Conservation (phyloP, 92 coral and sea anemone species). For the Desmophyllum pertusum region DNA sequence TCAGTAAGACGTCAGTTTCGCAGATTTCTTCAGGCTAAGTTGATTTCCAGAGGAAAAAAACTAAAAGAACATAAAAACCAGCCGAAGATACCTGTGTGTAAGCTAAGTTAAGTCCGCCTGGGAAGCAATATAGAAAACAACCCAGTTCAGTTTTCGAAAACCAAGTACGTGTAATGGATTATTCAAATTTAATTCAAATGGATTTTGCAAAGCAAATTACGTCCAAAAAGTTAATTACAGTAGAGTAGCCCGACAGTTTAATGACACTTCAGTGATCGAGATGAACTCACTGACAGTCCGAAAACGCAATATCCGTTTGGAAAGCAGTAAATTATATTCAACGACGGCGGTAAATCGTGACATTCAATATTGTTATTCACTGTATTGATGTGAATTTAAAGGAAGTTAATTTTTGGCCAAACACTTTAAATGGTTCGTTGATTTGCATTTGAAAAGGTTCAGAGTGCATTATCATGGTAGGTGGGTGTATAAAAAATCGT, state of each 20-base stretch:
- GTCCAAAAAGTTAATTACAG: slow-evolving; percentile 1
- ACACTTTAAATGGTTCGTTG: not conserved
- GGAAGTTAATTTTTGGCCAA: not conserved
- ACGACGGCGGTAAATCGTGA: not conserved
- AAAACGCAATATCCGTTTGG: not conserved
- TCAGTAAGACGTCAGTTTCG: not conserved
- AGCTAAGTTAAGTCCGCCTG: not conserved
- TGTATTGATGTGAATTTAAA: not conserved
- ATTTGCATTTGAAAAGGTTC: slow-evolving; percentile 43
- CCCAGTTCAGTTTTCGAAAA: not conserved
- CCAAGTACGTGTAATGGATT: not conserved
- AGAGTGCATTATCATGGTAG: not conserved
- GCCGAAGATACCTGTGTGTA: not conserved
- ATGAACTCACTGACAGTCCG: not conserved
- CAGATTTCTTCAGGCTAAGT: not conserved
- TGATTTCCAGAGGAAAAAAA: not conserved
- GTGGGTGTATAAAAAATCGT: slow-evolving; percentile 5
- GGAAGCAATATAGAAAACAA: not conserved
- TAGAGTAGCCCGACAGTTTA: not conserved
- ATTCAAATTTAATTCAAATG: not conserved
- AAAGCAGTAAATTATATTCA: not conserved
- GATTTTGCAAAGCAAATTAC: not conserved
- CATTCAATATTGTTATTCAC: not conserved
- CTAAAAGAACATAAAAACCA: not conserved
- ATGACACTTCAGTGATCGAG: not conserved